These are phyloP conservation scores for Onchidella celtica DNA, from an alignment of 2,888 invertebrate species.

Conservation along the genomic window DNA sequence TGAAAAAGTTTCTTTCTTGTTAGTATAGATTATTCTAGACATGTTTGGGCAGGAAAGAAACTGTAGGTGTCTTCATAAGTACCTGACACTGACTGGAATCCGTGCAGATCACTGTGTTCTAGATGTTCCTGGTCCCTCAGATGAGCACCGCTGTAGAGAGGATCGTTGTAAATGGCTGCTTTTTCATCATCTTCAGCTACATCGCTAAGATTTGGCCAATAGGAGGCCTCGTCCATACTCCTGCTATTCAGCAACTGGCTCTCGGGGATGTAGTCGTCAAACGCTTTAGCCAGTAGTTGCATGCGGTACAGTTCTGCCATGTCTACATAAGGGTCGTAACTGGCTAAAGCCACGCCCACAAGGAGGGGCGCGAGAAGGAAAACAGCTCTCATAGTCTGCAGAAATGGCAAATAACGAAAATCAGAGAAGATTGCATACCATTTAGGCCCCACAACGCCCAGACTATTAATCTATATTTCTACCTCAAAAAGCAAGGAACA, in stretches of 20 bases:
- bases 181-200: constrained; percentile 21
- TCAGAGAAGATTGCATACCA: too few relatives aligned
- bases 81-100: constrained; percentile 73
- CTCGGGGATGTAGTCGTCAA: constrained; percentile 50
- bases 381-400: not conserved
- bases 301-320: constrained; percentile 59
- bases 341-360: not conserved
- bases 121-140: constrained; percentile 70
- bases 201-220: not conserved
- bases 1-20: too few relatives aligned
- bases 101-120: constrained; percentile 70
- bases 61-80: too few relatives aligned
- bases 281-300: constrained; percentile 49
- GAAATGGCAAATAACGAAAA: too few relatives aligned
- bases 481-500: too few relatives aligned
- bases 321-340: constrained; percentile 51
- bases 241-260: constrained; percentile 41
- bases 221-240: not conserved
- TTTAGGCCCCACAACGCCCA: too few relatives aligned
- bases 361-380: not conserved
- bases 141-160: constrained; percentile 62
- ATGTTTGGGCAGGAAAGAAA: too few relatives aligned
- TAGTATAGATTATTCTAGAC: too few relatives aligned
- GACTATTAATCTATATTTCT: too few relatives aligned
- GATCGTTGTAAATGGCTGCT: constrained; percentile 52